Evolutionary conservation across 2,888 invertebrate genomes (phyloP), one percentile per base, ranked within the genome.

Genomic region (Rotaria magnacalcarata): DNA sequence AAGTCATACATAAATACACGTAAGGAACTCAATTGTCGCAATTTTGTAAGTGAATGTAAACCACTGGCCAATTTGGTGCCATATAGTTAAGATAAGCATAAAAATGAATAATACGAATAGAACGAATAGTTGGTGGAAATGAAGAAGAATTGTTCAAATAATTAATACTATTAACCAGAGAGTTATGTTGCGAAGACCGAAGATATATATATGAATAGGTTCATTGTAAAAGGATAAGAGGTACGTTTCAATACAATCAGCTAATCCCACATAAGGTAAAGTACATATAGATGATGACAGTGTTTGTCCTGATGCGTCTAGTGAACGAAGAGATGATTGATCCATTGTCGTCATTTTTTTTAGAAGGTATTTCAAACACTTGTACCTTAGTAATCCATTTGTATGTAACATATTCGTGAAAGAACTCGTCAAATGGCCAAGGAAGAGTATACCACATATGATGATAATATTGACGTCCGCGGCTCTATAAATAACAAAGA

Each of bases 361-460:
- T 7, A 58, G 58, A 58, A 58, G 58, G 58, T 58, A 5, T n/a
- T 16, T 58, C 19, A 58, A 58, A 58, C 58, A 58, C 58, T 58
- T 58, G 7, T 58, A 58, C n/a, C 16, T 58, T 58, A 11, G 58
- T 58, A n/a, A 58, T 58, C 19, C 58, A 58, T 58, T 58, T 58
- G 58, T 58, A 11, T 6, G n/a, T 7, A 58, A 58, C 58, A 58
- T 58, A 58, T 58, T 58, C 58, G n/a, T 58, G 58, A 58, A 58
- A 58, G 58, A 58, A 58, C 58, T 58, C 19, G 19, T 58, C 58
- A 58, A n/a, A 58, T 58, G 19, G 10, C 58, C 58, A 58, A 58
- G 58, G 58, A 58, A 58, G 58, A 58, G 58, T 58, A 16, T 58
- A 58, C 58, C 58, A 58, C 58, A 58, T 58, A 58, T 58, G 58